Evolutionary conservation across 35 echinoderm and acorn worm species (phyloP), one percentile per base, ranked within the genome.

Genomic region (Holothuria glaberrima): DNA sequence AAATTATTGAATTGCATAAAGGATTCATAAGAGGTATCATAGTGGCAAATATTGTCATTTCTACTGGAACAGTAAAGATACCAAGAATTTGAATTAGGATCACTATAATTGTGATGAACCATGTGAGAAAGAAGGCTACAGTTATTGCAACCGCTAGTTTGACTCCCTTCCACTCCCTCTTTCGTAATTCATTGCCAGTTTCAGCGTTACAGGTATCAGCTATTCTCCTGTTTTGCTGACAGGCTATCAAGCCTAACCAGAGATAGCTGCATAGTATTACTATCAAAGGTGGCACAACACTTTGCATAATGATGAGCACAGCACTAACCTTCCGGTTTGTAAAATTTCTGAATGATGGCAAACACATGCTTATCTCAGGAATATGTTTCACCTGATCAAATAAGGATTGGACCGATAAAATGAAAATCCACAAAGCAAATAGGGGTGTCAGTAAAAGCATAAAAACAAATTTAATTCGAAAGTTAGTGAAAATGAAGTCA

Each of bases 111-210:
- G 33, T 41, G 2, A 29, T 19, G 31, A n/a, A 22, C 71, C 71
- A 75, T 44, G 44, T 22, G 3, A 75, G 19, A 21, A 75, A 35
- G 22, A 75, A 75, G 10, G 33, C 33, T 0, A 9, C 34, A 7
- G 71, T 75, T 7, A 75, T 32, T 17, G 31, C 32, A 38, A 75
- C 18, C 6, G 71, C 71, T 12, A 75, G 32, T 75, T 75, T 75
- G 33, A 75, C 44, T 45, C 71, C 71, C 34, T 75, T 75, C 71
- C 71, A 75, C 34, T 75, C 71, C 44, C 22, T 75, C 13, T 38
- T 75, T 45, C 33, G 28, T 5, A 6, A n/a, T 9, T 75, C 30
- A 5, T 75, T 14, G 9, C 71, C 20, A 18, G 9, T 35, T 44
- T 32, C 31, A n/a, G 34, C 4, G 33, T 18, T 44, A 10, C 26